phyloP scores from a whole-genome alignment of 2,797 vertebrate genomes.

The Rhynchonycteris naso region DNA sequence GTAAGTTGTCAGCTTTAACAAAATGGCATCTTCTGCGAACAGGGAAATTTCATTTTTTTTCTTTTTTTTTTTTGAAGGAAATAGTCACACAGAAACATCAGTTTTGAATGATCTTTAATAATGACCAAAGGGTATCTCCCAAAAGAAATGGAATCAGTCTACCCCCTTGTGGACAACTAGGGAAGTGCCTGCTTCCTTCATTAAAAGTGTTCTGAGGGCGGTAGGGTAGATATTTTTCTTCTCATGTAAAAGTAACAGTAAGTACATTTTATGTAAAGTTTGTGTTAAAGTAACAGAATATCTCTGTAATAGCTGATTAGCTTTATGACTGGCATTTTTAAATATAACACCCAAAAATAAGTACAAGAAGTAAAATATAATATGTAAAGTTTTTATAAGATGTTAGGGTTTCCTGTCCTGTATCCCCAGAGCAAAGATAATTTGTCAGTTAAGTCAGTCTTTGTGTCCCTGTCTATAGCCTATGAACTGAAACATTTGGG shows the following conservation, averaged over 20 bases:
- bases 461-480: neutral
- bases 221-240: neutral
- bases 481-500: neutral
- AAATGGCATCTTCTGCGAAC: neutral
- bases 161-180: slow-evolving; percentile 71
- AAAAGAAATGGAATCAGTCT: slow-evolving; percentile 53
- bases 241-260: slow-evolving; percentile 1
- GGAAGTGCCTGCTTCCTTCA: neutral
- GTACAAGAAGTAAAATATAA: neutral
- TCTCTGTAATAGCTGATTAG: neutral
- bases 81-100: neutral
- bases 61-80: slow-evolving; percentile 52
- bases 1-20: slow-evolving; percentile 62
- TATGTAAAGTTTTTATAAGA: too few relatives aligned
- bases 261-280: neutral
- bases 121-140: neutral
- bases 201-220: neutral
- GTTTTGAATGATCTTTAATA: slow-evolving; percentile 50
- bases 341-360: neutral
- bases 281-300: neutral
- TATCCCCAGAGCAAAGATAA: neutral
- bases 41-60: slow-evolving; percentile 48
- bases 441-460: neutral
- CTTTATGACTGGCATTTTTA: slow-evolving; percentile 19
- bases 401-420: neutral